Conservation (phyloP, 1,140 invertebrate species). For the Laupala kohalensis region DNA sequence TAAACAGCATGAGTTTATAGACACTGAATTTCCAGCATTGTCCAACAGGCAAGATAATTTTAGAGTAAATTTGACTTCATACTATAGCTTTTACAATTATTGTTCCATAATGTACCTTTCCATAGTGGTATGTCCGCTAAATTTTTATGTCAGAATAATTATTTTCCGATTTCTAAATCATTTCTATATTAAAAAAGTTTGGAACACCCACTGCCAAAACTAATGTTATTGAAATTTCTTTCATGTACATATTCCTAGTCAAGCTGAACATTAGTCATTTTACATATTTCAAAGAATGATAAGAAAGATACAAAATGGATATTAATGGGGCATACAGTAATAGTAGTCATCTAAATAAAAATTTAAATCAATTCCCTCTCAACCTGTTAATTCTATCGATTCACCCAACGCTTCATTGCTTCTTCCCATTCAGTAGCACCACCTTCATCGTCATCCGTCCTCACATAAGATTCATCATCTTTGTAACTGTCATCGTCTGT, state of each 20-base stretch:
- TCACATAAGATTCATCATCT: slow-evolving; percentile 6
- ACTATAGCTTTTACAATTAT: not conserved
- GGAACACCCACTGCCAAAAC: too few relatives aligned
- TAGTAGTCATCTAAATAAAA: not conserved
- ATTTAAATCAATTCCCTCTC: not conserved
- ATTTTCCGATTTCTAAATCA: too few relatives aligned
- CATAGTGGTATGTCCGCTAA: not conserved
- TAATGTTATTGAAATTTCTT: too few relatives aligned
- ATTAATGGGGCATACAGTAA: not conserved
- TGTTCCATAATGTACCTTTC: not conserved
- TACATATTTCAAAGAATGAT: too few relatives aligned
- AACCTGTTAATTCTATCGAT: slow-evolving; percentile 31
- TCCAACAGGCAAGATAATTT: not conserved
- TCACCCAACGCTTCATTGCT: slow-evolving; percentile 51
- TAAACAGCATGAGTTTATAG: not conserved
- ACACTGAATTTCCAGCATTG: not conserved
- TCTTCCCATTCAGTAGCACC: slow-evolving; percentile 52
- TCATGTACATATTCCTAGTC: too few relatives aligned
- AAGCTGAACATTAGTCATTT: too few relatives aligned
- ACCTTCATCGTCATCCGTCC: slow-evolving; percentile 33
- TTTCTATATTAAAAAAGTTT: too few relatives aligned
- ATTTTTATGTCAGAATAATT: too few relatives aligned
- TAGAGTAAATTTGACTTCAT: not conserved
- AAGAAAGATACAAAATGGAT: not conserved
- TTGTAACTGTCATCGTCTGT: slow-evolving; percentile 9